Conservation (phyloP, 2,113 vertebrate genomes). For the Heptranchias perlo region DNA sequence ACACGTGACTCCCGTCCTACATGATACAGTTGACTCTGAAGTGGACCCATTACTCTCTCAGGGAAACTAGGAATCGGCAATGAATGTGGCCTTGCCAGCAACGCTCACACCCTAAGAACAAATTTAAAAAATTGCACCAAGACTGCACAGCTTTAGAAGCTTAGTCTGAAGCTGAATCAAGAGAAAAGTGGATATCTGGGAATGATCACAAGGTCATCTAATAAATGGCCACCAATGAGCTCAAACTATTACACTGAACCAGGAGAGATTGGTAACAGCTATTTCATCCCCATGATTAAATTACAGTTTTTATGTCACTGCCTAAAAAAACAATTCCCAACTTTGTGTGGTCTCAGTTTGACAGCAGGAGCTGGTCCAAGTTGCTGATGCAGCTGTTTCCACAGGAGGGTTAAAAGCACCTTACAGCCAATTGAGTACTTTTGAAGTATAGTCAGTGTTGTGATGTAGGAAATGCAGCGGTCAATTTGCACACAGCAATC, state of each 20-base stretch:
- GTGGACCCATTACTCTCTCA: not conserved
- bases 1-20: not conserved
- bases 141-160: not conserved
- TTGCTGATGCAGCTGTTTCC: not conserved
- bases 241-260: not conserved
- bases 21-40: not conserved
- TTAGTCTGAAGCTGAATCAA: not conserved
- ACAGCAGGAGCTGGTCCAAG: not conserved
- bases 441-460: not conserved
- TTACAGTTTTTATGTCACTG: not conserved
- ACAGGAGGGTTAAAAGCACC: not conserved
- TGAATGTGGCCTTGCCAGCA: not conserved
- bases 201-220: not conserved
- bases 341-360: not conserved
- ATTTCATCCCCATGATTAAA: not conserved
- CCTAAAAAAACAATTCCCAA: not conserved
- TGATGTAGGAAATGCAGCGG: too few relatives aligned
- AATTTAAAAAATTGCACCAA: not conserved
- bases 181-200: not conserved
- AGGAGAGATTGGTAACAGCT: not conserved
- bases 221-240: not conserved
- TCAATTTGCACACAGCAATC: too few relatives aligned
- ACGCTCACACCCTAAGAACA: not conserved
- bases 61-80: not conserved
- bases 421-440: not conserved